Percentiles rank a stretch among this genome's conserved stretches.
These are phyloP conservation scores for Malurus leucopterus DNA, from an alignment of 2,797 vertebrate genomes.

Conservation along the genomic window DNA sequence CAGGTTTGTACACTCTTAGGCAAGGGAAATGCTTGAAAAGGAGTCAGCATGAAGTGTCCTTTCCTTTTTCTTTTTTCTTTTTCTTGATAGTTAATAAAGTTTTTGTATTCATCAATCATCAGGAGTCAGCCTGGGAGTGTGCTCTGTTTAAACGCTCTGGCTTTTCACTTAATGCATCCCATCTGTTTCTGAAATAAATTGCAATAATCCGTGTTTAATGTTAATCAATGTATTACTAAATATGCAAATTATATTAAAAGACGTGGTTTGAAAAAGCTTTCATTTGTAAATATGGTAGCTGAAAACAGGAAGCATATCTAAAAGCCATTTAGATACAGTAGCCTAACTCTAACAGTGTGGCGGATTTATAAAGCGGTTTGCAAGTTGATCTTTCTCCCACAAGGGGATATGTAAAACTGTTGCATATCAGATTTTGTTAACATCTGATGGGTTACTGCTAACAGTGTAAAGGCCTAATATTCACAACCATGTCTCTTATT, in stretches of 20 bases:
- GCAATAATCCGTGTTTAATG: slow-evolving; percentile 85
- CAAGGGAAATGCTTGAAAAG: slow-evolving; percentile 27
- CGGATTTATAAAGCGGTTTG: slow-evolving; percentile 78
- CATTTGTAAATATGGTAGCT: slow-evolving; percentile 84
- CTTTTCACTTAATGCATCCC: slow-evolving; percentile 80
- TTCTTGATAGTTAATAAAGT: slow-evolving; percentile 70
- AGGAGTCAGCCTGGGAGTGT: slow-evolving; percentile 68
- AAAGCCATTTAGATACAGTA: slow-evolving; percentile 83
- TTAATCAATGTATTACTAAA: slow-evolving; percentile 86
- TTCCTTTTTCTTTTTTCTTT: not conserved
- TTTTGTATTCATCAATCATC: slow-evolving; percentile 76
- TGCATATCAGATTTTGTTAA: slow-evolving; percentile 82
- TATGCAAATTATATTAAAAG: slow-evolving; percentile 87
- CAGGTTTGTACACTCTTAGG: slow-evolving; percentile 26
- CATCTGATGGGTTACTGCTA: slow-evolving; percentile 72
- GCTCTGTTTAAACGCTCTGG: slow-evolving; percentile 71
- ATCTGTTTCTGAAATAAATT: slow-evolving; percentile 85
- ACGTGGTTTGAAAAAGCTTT: slow-evolving; percentile 80
- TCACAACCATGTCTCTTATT: slow-evolving; percentile 75
- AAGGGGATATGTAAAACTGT: slow-evolving; percentile 79
- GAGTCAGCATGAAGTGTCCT: not conserved
- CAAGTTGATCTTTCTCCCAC: slow-evolving; percentile 78
- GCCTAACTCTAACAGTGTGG: slow-evolving; percentile 77
- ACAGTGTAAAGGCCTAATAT: slow-evolving; percentile 68
- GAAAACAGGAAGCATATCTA: slow-evolving; percentile 83